Percentiles rank a stretch among this genome's conserved stretches.
Conservation (phyloP, 1,140 invertebrate genomes). For the Mycetomoellerius zeteki region DNA sequence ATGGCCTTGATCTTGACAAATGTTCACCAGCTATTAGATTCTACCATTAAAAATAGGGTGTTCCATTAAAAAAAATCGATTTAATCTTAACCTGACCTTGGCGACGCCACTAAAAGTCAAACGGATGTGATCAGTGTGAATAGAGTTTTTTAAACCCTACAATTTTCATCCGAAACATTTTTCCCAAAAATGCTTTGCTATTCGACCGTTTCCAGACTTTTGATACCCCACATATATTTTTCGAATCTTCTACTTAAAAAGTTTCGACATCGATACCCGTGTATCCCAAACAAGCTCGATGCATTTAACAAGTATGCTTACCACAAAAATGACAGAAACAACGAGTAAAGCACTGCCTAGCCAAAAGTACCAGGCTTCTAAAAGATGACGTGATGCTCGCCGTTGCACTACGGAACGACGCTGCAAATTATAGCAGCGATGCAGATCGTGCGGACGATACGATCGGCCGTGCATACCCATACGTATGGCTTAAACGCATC, state of each 20-base stretch:
- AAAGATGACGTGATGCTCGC: conserved; percentile 80
- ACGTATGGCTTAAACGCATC: conserved; percentile 67
- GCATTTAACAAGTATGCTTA: conserved; percentile 58
- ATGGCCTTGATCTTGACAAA: too few species aligned
- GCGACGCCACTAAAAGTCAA: too few species aligned
- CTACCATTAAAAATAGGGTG: too few species aligned
- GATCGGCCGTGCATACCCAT: conserved; percentile 73
- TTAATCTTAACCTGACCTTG: too few species aligned
- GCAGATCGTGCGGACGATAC: conserved; percentile 70
- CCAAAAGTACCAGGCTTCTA: conserved; percentile 84
- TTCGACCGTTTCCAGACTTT: too few species aligned
- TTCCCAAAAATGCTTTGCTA: too few species aligned
- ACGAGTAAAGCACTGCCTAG: conserved; percentile 79
- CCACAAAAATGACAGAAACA: conserved; percentile 80
- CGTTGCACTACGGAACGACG: conserved; percentile 80
- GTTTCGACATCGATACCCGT: too few species aligned
- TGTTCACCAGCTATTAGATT: too few species aligned
- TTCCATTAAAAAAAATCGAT: too few species aligned
- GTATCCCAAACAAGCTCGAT: not conserved
- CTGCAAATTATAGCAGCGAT: conserved; percentile 81
- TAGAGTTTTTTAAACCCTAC: too few species aligned
- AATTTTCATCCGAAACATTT: too few species aligned
- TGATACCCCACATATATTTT: not conserved
- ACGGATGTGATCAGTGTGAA: too few species aligned
- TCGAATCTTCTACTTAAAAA: not conserved